A percentile compares a stretch with the other conserved stretches of the same genome.
These are phyloP conservation scores for Hyppa rectilinea DNA, from an alignment of 2,888 invertebrate species.

Conservation along the genomic window DNA sequence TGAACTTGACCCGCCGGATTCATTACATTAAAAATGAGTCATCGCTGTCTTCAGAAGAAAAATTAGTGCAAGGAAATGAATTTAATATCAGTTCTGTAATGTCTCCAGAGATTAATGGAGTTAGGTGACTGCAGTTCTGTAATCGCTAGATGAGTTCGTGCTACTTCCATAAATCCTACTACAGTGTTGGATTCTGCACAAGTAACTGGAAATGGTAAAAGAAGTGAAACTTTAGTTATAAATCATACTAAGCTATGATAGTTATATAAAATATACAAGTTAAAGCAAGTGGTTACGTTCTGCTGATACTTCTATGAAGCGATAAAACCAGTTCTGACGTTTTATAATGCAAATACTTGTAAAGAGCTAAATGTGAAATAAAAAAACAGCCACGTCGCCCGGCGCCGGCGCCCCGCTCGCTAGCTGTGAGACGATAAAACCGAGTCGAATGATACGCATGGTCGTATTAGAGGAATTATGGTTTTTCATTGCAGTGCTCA, in stretches of 20 bases:
- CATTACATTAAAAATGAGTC: constrained; percentile 63
- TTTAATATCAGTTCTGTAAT: constrained; percentile 47
- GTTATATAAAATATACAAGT: background rate
- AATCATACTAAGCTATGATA: too few species aligned
- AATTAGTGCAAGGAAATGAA: constrained; percentile 50
- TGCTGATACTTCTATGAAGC: too few species aligned
- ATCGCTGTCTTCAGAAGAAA: constrained; percentile 45
- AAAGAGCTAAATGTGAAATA: constrained; percentile 31
- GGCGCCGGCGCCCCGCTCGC: background rate
- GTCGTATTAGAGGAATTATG: constrained; percentile 20
- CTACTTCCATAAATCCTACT: constrained; percentile 36
- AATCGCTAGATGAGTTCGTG: constrained; percentile 25
- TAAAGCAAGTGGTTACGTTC: background rate
- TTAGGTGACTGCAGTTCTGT: constrained; percentile 43
- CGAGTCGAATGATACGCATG: constrained; percentile 47
- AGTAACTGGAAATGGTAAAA: constrained; percentile 35
- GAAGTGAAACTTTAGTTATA: constrained; percentile 38
- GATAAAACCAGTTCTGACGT: constrained; percentile 3
- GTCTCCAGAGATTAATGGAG: constrained; percentile 50
- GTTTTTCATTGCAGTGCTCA: constrained; percentile 46
- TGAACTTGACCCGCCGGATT: constrained; percentile 68
- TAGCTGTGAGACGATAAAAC: constrained; percentile 28
- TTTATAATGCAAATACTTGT: constrained; percentile 20
- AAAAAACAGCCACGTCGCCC: constrained; percentile 13
- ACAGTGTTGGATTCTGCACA: constrained; percentile 23